Conservation (phyloP, 2,888 invertebrate species). For the Apodemia duryi region DNA sequence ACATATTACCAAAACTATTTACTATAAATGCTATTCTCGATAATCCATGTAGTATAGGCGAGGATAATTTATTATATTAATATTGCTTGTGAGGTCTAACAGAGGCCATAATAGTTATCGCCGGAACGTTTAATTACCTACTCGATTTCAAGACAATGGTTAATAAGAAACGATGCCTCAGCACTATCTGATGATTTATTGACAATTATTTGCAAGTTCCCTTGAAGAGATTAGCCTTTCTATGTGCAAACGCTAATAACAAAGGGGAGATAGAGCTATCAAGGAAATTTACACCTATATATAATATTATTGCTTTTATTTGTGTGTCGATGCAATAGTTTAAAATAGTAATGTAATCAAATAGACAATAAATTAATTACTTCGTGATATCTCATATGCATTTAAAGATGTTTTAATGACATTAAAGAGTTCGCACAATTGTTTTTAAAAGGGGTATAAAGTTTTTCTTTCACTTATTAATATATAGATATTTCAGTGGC, state of each 20-base stretch:
- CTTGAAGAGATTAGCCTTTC: slow-evolving; percentile 10
- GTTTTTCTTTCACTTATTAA: too few relatives aligned
- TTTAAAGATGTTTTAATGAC: too few relatives aligned
- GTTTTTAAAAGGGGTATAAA: too few relatives aligned
- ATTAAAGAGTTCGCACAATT: too few relatives aligned
- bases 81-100: slow-evolving; percentile 60
- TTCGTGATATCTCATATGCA: too few relatives aligned
- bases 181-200: slow-evolving; percentile 69
- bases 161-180: slow-evolving; percentile 72
- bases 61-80: slow-evolving; percentile 73
- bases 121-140: slow-evolving; percentile 63
- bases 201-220: slow-evolving; percentile 54
- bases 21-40: slow-evolving; percentile 53
- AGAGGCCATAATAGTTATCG: slow-evolving; percentile 67
- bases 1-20: slow-evolving; percentile 18
- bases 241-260: slow-evolving; percentile 8
- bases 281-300: neutral
- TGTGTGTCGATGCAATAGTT: too few relatives aligned
- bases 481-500: neutral
- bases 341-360: too few relatives aligned
- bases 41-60: slow-evolving; percentile 46
- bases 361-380: too few relatives aligned
- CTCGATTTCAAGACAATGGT: slow-evolving; percentile 67
- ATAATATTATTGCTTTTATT: neutral
- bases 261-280: slow-evolving; percentile 14